Evolutionary conservation across 2,888 invertebrate species (phyloP).

Genomic region (Hartigia nigra): DNA sequence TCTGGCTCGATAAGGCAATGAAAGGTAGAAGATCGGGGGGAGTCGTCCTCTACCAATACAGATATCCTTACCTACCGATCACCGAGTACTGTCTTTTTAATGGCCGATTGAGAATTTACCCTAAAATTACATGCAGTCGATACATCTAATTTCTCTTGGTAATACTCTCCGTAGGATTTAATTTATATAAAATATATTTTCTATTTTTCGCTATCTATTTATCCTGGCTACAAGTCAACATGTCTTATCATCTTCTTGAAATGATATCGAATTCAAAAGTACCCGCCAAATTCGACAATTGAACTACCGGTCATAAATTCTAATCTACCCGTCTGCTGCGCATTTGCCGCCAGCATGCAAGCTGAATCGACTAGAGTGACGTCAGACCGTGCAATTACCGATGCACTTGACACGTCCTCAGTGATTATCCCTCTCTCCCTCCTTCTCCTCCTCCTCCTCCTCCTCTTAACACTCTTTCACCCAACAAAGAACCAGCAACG

Average conservation of each 20-base stretch:
- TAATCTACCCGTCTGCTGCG: constrained; percentile 40
- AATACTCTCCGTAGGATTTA: too few species aligned
- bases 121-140: too few species aligned
- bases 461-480: background rate
- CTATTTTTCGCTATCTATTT: too few species aligned
- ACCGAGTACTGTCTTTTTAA: background rate
- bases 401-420: constrained; percentile 46
- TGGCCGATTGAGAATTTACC: background rate
- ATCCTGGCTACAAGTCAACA: too few species aligned
- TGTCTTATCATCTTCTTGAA: fast-evolving
- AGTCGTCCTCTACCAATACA: background rate
- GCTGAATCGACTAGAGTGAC: constrained; percentile 30
- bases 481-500: background rate
- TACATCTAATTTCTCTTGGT: too few species aligned
- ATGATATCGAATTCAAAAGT: constrained; percentile 19
- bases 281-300: constrained; percentile 27
- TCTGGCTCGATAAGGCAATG: background rate
- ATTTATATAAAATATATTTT: too few species aligned
- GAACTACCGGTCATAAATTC: constrained; percentile 34
- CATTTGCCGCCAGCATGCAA: constrained; percentile 33
- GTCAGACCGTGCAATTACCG: constrained; percentile 43
- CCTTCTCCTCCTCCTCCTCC: constrained; percentile 7
- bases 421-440: constrained; percentile 26
- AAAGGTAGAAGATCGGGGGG: background rate
- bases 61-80: background rate